These are phyloP conservation scores for Pherbina coryleti DNA, from an alignment of 2,888 invertebrate species.

Conservation along the genomic window DNA sequence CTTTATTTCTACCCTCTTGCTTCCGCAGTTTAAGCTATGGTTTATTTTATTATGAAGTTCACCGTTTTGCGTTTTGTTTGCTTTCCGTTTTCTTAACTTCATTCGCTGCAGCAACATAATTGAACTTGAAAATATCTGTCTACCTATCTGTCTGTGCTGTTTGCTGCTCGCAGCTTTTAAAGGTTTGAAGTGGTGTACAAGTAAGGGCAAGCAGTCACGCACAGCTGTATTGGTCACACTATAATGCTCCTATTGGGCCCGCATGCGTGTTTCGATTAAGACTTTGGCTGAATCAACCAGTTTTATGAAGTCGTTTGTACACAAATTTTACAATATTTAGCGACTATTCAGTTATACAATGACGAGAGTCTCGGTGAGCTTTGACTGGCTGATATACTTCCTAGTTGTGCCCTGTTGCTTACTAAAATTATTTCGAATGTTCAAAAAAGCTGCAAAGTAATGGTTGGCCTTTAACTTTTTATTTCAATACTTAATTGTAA, in stretches of 20 bases:
- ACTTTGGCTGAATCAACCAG: background rate
- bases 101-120: background rate
- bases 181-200: background rate
- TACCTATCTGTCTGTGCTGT: background rate
- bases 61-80: background rate
- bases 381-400: too few species aligned
- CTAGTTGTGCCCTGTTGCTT: too few species aligned
- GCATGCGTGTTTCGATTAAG: background rate
- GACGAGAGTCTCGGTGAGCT: too few species aligned
- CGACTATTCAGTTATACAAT: too few species aligned
- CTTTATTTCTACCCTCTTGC: background rate
- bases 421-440: too few species aligned
- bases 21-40: background rate
- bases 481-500: too few species aligned
- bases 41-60: background rate
- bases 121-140: constrained; percentile 29
- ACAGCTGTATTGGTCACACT: background rate
- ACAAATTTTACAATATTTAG: too few species aligned
- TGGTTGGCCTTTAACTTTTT: too few species aligned
- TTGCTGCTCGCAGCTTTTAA: background rate
- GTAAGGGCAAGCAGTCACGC: background rate
- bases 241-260: background rate
- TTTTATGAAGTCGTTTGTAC: too few species aligned
- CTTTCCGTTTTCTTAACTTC: background rate
- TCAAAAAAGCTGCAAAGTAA: too few species aligned